A percentile compares a stretch with the other conserved stretches of the same genome.
These are phyloP conservation scores for Linyphia triangularis DNA, from an alignment of 2,888 invertebrate genomes.

Conservation along the genomic window DNA sequence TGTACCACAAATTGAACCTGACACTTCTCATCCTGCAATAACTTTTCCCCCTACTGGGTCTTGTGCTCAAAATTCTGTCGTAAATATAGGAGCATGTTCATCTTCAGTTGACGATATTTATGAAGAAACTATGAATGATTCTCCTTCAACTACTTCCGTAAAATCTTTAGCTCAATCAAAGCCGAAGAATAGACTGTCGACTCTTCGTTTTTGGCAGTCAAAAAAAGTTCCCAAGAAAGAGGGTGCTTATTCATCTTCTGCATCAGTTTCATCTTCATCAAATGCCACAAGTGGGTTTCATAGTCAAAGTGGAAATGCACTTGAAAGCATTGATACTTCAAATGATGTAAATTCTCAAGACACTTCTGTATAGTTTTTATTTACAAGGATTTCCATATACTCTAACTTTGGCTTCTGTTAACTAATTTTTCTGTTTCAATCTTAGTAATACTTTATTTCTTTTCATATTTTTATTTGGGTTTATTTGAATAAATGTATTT, in stretches of 20 bases:
- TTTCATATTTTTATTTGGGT: too few relatives aligned
- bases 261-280: constrained; percentile 35
- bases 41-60: constrained; percentile 25
- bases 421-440: too few relatives aligned
- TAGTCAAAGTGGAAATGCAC: constrained; percentile 46
- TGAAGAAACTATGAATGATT: background rate
- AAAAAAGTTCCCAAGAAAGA: constrained; percentile 18
- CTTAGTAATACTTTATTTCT: too few relatives aligned
- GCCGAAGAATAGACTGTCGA: constrained; percentile 15
- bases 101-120: background rate
- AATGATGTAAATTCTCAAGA: background rate
- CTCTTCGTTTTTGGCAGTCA: constrained; percentile 21
- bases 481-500: too few relatives aligned
- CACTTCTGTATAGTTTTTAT: constrained; percentile 27
- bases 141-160: background rate
- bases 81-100: background rate
- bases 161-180: constrained; percentile 7
- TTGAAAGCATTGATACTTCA: constrained; percentile 33
- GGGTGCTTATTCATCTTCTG: constrained; percentile 3
- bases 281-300: constrained; percentile 65
- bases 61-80: background rate
- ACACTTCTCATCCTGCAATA: constrained; percentile 28
- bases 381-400: too few relatives aligned
- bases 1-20: background rate
- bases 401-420: too few relatives aligned